phyloP scores from a whole-genome alignment of 2,797 vertebrate species.

The Champsocephalus esox region DNA sequence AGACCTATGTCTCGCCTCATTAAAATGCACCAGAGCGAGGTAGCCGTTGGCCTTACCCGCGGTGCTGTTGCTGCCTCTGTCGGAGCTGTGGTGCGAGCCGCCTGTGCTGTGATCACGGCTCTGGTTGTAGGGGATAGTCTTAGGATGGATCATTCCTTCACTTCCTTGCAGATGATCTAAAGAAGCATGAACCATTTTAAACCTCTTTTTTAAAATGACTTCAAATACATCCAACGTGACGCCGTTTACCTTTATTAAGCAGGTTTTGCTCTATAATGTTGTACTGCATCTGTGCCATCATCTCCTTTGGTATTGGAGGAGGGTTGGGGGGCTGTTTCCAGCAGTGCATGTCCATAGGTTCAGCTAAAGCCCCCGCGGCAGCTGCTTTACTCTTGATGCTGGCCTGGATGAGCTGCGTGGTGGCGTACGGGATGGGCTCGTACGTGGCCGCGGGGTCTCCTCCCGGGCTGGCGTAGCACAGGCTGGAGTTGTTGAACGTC shows the following conservation, averaged over 20 bases:
- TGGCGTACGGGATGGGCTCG: constrained; percentile 94
- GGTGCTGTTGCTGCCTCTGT: constrained; percentile 91
- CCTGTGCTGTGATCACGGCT: constrained; percentile 90
- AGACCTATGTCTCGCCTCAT: constrained; percentile 28
- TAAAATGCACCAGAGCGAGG: constrained; percentile 24
- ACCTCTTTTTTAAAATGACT: neutral
- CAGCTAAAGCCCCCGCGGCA: constrained; percentile 83
- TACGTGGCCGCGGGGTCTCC: constrained; percentile 79
- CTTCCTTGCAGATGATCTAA: constrained; percentile 84
- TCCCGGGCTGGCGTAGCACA: constrained; percentile 91
- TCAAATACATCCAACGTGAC: neutral
- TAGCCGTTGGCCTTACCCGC: constrained; percentile 85
- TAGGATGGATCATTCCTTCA: constrained; percentile 84
- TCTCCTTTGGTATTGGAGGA: constrained; percentile 88
- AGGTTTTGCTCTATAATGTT: constrained; percentile 94
- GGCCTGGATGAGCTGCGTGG: constrained; percentile 95
- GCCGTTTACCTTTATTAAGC: constrained; percentile 89
- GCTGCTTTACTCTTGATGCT: constrained; percentile 84
- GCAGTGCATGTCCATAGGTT: constrained; percentile 85
- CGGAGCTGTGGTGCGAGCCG: constrained; percentile 93
- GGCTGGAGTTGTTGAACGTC: constrained; percentile 93
- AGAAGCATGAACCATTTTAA: neutral
- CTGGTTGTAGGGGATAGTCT: constrained; percentile 91
- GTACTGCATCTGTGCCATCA: constrained; percentile 89
- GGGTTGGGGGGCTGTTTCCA: constrained; percentile 91